Base-by-base conservation (phyloP, 2,888 invertebrate genomes). In the Zootermopsis nevadensis region DNA sequence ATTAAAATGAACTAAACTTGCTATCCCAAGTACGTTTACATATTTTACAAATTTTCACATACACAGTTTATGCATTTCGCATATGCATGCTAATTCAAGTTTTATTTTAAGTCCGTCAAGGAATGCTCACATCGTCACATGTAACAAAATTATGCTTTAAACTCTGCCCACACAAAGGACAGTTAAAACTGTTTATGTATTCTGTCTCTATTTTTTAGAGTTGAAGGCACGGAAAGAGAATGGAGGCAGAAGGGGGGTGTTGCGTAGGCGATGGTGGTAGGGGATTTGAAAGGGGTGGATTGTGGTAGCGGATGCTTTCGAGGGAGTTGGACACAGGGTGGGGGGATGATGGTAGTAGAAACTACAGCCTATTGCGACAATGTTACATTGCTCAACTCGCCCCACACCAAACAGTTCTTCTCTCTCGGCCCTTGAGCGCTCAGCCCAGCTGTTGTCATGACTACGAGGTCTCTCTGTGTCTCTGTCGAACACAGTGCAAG, bases 381-480 rank as follows among this genome's bases (percentile, higher is more conserved):
- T 69, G 69, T 69, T 33, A 33, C 33, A 69, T 69, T 69, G 33
- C 69, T 30, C 69, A 30, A 31, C 7, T 22, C 66, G 8, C 69
- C 60, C 60, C 60, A 6, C 8, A 19, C 15, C 15, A n/a, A 48
- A 33, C 6, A 0, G 33, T 0, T 31, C 27, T 60, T 60, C 60
- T 60, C 60, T 60, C 27, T 60, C 31, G 27, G 69, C 69, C 69
- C 69, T 69, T 69, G 69, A 33, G 33, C 69, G 31, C 69, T 33
- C 69, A 31, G 69, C 69, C 69, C 69, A 69, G 69, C 69, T 69
- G 69, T 69, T 69, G 69, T 33, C 69, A 69, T 69, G 69, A 24
- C 33, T 69, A 69, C 69, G 15, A 69, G 15, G 3, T 69, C 69
- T 10, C 69, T 10, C 33, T 31, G 10, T 69, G 33, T 33, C 33